Base-by-base conservation (phyloP, 2,113 vertebrate genomes). In the Alligator mississippiensis region DNA sequence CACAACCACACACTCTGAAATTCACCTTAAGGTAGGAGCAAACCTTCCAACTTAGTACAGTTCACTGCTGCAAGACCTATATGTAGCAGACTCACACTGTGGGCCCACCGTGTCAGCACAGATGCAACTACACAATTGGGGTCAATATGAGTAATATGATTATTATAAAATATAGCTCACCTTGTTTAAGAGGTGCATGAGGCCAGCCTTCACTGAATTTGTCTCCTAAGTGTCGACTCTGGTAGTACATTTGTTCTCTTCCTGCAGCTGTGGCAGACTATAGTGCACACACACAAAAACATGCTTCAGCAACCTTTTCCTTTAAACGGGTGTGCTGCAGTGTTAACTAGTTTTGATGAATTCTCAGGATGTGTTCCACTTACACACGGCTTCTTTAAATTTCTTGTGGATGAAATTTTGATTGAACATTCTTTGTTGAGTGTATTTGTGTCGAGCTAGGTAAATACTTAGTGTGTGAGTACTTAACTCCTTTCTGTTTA, bases 241-340 rank as follows among this genome's bases (percentile, higher is more conserved):
- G 99, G 96, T 99, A 99, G 96, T 99, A 99, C 9, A 97, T 98
- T 97, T 99, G 98, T 87, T 99, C 98, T 94, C 98, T 98, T 95
- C 98, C 98, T 96, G 94, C 70, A 96, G 94, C 98, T 94, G 97
- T 94, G 86, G 97, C 93, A 96, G 97, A 97, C 98, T 99, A 92
- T 92, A 96, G 89, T 28, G 92, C 93, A 97, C 62, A 96, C 4
- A 55, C 59, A 77, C 66, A 90, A 90, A 75, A 80, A 91, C 87
- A 79, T 87, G 89, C 85, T 92, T 94, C 92, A 95, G 60, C 70
- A 91, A 81, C 59, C 90, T 17, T 9, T 27, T 79, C 72, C 63
- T 91, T 96, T 91, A 92, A 93, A 96, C 92, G 63, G 47, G 64
- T 91, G 84, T 24, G 7, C 62, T 28, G 76, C 38, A 30, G 75